phyloP scores from a whole-genome alignment of 2,888 invertebrate species.

The Spicauda simplicius region DNA sequence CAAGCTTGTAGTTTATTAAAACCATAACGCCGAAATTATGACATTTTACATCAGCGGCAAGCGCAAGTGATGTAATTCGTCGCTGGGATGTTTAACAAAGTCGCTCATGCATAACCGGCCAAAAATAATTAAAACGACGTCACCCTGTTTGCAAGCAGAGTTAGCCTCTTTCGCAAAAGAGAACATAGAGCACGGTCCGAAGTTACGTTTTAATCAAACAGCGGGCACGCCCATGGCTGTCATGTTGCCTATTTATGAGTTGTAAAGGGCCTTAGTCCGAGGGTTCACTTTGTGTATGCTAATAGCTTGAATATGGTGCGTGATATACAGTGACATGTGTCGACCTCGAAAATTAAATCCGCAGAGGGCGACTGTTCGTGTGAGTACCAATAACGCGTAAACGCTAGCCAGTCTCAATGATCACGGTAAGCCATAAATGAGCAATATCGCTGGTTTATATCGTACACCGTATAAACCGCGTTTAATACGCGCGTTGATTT shows the following conservation, averaged over 20 bases:
- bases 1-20: not conserved
- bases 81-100: slow-evolving; percentile 56
- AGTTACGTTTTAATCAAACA: slow-evolving; percentile 79
- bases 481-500: slow-evolving; percentile 25
- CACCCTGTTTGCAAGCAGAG: slow-evolving; percentile 43
- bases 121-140: slow-evolving; percentile 73
- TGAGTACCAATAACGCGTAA: slow-evolving; percentile 50
- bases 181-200: slow-evolving; percentile 36
- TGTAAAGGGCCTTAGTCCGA: slow-evolving; percentile 69
- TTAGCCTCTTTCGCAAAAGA: slow-evolving; percentile 32
- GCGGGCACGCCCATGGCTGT: slow-evolving; percentile 70
- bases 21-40: not conserved
- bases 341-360: slow-evolving; percentile 74
- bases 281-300: slow-evolving; percentile 73
- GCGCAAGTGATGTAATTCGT: slow-evolving; percentile 11
- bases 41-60: slow-evolving; percentile 1
- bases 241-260: slow-evolving; percentile 73
- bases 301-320: slow-evolving; percentile 71
- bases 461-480: slow-evolving; percentile 5
- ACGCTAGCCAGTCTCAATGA: slow-evolving; percentile 43
- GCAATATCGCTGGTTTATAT: slow-evolving; percentile 26
- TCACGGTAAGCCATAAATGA: slow-evolving; percentile 38
- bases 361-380: slow-evolving; percentile 52
- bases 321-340: slow-evolving; percentile 78
- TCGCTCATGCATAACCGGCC: slow-evolving; percentile 63